Base-by-base conservation (phyloP, 2,888 invertebrate genomes). In the Protophormia terraenovae region DNA sequence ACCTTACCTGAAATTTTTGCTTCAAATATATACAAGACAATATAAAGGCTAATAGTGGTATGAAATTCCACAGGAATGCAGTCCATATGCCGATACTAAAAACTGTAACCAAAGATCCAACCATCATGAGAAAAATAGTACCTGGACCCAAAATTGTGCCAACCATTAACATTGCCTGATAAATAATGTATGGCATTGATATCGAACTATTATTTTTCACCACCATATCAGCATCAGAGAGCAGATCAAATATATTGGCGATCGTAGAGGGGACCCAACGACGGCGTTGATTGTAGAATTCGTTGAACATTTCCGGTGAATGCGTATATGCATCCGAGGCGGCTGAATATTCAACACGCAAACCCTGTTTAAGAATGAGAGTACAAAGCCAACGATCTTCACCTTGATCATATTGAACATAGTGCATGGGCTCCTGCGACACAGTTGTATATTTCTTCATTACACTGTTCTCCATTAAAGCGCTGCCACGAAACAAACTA, bases 321-420 rank as follows among this genome's bases (percentile, higher is more conserved):
- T 98, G 98, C 0, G 98, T 99, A 93, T 96, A 97, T 0, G 98
- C 97, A 90, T 98, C 98, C 0, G 98, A 97, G 0, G 98, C 98
- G 0, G 98, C 98, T 0, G 97, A 97, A 92, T 98, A 98, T 90
- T 98, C 98, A 0, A 99, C 96, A 24, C 97, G 94, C 90, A 97
- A 98, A 0, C 98, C 98, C 88, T 97, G 95, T 92, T 98, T 98
- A 0, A 98, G 94, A 0, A 99, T 93, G 71, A 98, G 93, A 0
- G 98, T 98, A 91, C 98, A 98, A 7, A 98, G 93, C 98, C 98
- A 98, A 86, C 98, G 95, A 93, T 99, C 98, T 92, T 99, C 98
- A n/a, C 98, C 97, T 93, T 98, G 97, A 94, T 98, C 98, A 90
- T 97, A 98, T 91, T 98, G 98, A 22, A 98, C 97, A 89, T 95